Evolutionary conservation across 1,140 invertebrate species (phyloP).

Genomic region (Belonocnema kinseyi): DNA sequence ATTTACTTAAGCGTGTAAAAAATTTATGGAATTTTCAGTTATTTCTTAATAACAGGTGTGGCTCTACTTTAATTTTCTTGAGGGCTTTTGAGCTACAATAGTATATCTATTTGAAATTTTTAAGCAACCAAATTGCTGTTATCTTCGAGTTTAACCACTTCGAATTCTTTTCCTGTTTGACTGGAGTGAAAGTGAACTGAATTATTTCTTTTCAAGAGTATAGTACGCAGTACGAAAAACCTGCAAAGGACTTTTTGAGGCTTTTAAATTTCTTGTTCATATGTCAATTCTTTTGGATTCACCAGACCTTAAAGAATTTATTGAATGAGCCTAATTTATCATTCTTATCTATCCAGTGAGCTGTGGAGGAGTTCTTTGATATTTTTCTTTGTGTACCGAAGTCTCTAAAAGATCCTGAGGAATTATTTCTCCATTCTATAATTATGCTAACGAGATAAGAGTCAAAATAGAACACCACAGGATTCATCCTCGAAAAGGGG

Average conservation of each 20-base stretch:
- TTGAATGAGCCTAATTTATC: slow-evolving; percentile 16
- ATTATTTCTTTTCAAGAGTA: no score
- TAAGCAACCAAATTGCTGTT: no score
- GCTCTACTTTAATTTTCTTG: no score
- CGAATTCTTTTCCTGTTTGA: no score
- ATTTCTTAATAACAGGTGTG: no score
- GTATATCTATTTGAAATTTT: no score
- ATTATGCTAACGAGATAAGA: neutral
- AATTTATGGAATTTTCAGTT: no score
- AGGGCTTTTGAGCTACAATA: no score
- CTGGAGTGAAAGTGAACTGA: no score
- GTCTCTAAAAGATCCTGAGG: neutral
- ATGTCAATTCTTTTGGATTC: neutral
- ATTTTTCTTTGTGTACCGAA: neutral
- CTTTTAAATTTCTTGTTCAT: neutral
- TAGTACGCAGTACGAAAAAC: no score
- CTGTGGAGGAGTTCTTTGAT: neutral
- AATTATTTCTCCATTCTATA: neutral
- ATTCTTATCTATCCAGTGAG: neutral
- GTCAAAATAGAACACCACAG: slow-evolving; percentile 18
- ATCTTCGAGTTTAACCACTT: no score
- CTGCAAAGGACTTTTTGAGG: neutral
- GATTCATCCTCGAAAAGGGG: neutral
- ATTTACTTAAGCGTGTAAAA: no score
- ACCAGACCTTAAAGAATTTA: neutral